Evolutionary conservation across 2,888 invertebrate species (phyloP).

Genomic region (Callosobruchus maculatus): DNA sequence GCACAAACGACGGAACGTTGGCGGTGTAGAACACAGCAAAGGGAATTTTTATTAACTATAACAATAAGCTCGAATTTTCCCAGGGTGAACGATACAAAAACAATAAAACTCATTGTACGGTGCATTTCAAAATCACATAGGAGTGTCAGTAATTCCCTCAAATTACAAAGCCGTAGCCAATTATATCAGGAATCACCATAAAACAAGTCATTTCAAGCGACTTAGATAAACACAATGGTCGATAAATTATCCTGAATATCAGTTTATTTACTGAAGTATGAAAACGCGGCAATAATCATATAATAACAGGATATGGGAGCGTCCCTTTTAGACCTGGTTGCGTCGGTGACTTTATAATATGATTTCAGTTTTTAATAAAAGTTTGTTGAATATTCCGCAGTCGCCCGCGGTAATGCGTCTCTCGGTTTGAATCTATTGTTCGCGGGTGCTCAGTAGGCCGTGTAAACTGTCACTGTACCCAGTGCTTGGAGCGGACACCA

Average conservation of each 20-base stretch:
- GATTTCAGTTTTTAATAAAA: conserved; percentile 29
- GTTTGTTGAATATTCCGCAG: conserved; percentile 21
- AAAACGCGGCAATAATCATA: conserved; percentile 20
- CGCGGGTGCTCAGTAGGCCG: conserved; percentile 23
- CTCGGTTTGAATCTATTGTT: conserved; percentile 16
- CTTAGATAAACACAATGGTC: conserved; percentile 42
- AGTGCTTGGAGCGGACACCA: conserved; percentile 10
- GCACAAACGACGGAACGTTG: no score
- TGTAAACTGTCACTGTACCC: conserved; percentile 27
- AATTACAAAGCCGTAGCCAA: background rate
- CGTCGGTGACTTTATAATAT: conserved; percentile 9
- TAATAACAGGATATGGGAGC: background rate
- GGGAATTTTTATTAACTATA: background rate
- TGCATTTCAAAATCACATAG: background rate
- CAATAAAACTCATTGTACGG: background rate
- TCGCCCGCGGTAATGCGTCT: conserved; percentile 18
- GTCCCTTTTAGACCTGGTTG: background rate
- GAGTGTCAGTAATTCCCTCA: background rate
- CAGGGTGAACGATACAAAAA: background rate
- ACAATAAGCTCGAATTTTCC: background rate
- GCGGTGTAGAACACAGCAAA: no score
- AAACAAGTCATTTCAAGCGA: conserved; percentile 36
- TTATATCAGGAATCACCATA: conserved; percentile 3
- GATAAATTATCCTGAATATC: conserved; percentile 38
- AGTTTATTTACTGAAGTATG: conserved; percentile 43